Base-by-base conservation (phyloP, 2,888 invertebrate species). In the Cephus pygmeus region DNA sequence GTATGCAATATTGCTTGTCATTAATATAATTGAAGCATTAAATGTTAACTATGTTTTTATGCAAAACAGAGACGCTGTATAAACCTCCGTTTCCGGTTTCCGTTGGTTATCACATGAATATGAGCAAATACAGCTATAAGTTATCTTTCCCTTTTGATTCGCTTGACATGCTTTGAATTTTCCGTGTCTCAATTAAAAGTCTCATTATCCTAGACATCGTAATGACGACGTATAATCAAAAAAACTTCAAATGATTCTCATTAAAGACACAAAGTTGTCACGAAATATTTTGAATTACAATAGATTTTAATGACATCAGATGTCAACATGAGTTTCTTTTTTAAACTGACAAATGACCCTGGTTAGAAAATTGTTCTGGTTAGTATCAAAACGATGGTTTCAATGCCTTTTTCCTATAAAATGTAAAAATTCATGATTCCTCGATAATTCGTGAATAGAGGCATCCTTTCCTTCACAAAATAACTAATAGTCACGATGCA, bases 41-140 rank as follows among this genome's bases (percentile, higher is more conserved):
- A 80, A 80, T 81, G 80, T 82, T 83, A 83, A 80, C 75, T 81
- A 76, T 69, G 77, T 80, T 80, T 77, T 79, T 83, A 78, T 30
- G 31, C 23, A 34, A 71, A 71, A 34, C 71, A 71, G 56, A 71
- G 71, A 71, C 34, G 23, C 31, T 83, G 75, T 82, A 81, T 79
- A 80, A 81, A 84, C 85, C 83, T 82, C 82, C 82, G 81, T 80
- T 85, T 82, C 81, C 76, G 81, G 80, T 83, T 84, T 82, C 33
- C 82, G 83, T 85, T 84, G 82, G 81, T 84, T 87, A 88, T 88
- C 87, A 88, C 88, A 87, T 85, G 84, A 87, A 84, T 84, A 86
- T 87, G 87, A 87, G 86, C 85, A 87, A 85, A 81, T 81, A 83
- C 78, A 82, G 79, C 81, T 87, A 82, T 73, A 34, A 56, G 23